A percentile compares a stretch with the other conserved stretches of the same genome.
Conservation (phyloP, 1,140 invertebrate genomes). For the Ruditapes philippinarum region DNA sequence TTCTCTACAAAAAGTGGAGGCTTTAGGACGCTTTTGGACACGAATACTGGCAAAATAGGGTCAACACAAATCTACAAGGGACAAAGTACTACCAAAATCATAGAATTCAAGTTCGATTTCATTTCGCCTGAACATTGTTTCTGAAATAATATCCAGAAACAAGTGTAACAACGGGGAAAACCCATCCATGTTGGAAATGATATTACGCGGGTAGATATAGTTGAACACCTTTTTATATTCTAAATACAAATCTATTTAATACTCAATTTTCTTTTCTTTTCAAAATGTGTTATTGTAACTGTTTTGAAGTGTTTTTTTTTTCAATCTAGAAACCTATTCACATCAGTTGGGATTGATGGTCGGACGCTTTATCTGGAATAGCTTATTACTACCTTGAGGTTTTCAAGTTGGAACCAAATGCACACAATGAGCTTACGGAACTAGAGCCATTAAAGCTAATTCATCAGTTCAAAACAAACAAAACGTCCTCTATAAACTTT, state of each 20-base stretch:
- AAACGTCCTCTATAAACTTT: not conserved
- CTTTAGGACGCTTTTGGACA: no score
- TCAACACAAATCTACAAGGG: not conserved
- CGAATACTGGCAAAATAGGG: no score
- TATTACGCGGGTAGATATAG: not conserved
- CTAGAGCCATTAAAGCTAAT: not conserved
- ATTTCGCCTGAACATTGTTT: not conserved
- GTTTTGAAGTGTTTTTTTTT: not conserved
- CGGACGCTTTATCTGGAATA: conserved; percentile 42
- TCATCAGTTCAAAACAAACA: not conserved
- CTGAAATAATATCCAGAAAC: not conserved
- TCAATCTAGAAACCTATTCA: conserved; percentile 5
- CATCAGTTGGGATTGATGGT: conserved; percentile 35
- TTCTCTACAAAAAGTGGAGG: not conserved
- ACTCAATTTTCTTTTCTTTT: no score
- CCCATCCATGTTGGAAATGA: not conserved
- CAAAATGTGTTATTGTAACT: no score
- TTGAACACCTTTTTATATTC: no score
- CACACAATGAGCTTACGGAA: conserved; percentile 41
- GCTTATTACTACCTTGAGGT: conserved; percentile 23
- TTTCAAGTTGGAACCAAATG: conserved; percentile 1
- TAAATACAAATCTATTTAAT: no score
- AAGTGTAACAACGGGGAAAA: not conserved
- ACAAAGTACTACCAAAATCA: not conserved
- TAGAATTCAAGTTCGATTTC: not conserved